Percentiles rank a stretch among this genome's conserved stretches.
phyloP scores from a whole-genome alignment of 2,113 vertebrate species.

The Callocephalon fimbriatum region DNA sequence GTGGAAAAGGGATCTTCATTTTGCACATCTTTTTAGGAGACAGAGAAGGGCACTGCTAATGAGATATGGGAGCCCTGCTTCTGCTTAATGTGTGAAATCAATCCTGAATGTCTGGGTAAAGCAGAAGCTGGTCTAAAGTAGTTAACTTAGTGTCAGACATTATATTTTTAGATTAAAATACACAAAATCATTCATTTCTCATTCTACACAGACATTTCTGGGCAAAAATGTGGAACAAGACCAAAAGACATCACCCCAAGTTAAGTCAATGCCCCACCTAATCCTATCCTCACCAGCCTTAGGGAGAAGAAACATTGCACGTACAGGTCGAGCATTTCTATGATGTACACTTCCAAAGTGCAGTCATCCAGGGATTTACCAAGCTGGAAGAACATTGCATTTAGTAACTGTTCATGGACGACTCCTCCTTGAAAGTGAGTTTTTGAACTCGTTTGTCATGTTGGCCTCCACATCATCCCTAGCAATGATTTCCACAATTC shows the following conservation, averaged over 20 bases:
- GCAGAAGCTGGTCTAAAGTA: background rate
- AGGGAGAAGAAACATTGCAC: background rate
- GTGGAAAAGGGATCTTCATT: background rate
- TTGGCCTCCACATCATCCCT: background rate
- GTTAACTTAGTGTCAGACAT: background rate
- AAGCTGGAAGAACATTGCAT: background rate
- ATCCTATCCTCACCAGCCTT: background rate
- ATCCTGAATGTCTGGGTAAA: background rate
- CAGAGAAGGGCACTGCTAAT: background rate
- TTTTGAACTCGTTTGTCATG: slow-evolving; percentile 32
- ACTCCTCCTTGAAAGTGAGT: slow-evolving; percentile 34
- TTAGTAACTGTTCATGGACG: slow-evolving; percentile 3
- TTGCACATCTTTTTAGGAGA: background rate
- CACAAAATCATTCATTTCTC: background rate
- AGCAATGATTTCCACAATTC: slow-evolving; percentile 24
- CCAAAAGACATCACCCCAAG: background rate
- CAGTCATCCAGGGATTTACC: background rate
- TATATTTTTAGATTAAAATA: background rate
- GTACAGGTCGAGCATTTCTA: background rate
- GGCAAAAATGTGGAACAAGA: background rate
- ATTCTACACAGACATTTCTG: background rate
- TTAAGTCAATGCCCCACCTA: background rate
- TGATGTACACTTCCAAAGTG: background rate
- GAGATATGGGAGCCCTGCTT: background rate
- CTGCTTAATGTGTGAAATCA: background rate